Conservation (phyloP, 2,797 vertebrate species). For the Amphiprion clarkii region DNA sequence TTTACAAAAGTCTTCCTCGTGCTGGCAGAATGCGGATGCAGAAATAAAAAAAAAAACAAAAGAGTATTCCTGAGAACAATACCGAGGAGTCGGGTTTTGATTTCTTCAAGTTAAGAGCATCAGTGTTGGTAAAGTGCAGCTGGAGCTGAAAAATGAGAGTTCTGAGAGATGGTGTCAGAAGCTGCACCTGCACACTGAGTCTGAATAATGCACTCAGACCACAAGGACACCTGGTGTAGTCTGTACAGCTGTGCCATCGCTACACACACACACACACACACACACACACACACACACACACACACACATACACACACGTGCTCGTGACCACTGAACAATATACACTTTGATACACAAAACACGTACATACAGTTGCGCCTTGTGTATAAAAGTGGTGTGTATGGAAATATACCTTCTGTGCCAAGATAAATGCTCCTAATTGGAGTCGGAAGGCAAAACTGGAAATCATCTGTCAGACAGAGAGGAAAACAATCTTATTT, state of each 20-base stretch:
- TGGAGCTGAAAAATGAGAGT: slow-evolving; percentile 73
- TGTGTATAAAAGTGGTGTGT: not conserved
- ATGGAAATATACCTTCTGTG: slow-evolving; percentile 23
- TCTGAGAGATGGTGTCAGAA: slow-evolving; percentile 71
- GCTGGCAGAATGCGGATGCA: not conserved
- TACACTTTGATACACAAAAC: not conserved
- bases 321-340: not conserved
- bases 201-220: slow-evolving; percentile 82
- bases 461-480: slow-evolving; percentile 46
- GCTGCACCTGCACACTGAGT: slow-evolving; percentile 74
- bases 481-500: slow-evolving; percentile 11
- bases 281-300: not conserved
- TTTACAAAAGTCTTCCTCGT: not conserved
- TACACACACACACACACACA: not conserved
- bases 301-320: not conserved
- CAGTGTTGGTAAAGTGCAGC: slow-evolving; percentile 67
- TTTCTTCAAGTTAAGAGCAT: slow-evolving; percentile 51
- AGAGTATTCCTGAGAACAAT: not conserved
- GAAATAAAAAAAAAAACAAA: not conserved
- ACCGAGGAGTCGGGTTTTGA: slow-evolving; percentile 41
- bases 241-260: slow-evolving; percentile 68
- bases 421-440: slow-evolving; percentile 64
- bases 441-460: slow-evolving; percentile 64
- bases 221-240: slow-evolving; percentile 82
- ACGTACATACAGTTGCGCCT: not conserved